Base-by-base conservation (phyloP, 2,888 invertebrate genomes). In the Eudiplozoon nipponicum region DNA sequence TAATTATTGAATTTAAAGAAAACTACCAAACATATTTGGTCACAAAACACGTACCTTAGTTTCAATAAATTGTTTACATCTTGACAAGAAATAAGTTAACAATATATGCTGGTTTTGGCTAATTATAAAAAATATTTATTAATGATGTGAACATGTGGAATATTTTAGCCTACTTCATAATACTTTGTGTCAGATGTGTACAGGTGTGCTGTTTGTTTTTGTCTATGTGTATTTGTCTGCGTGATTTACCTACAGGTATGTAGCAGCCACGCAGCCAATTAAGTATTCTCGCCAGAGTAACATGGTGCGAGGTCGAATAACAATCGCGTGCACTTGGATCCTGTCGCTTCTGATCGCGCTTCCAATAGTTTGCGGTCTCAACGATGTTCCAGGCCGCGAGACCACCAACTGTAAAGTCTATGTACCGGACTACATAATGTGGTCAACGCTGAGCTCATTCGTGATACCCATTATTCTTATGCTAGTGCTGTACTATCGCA, bases 201-300 rank as follows among this genome's bases (percentile, higher is more conserved):
- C n/a, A n/a, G n/a, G n/a, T n/a, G n/a, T n/a, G n/a, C n/a, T n/a
- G n/a, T n/a, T 26, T 26, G n/a, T 31, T 4, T 18, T 15, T 19
- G 13, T 5, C 9, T 26, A 26, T 9, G 9, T 7, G 1, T 11
- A 4, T 13, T 39, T n/a, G 7, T 7, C 13, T 18, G 2, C 3
- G 26, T 11, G 19, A n/a, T 28, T 20, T 15, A 33, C 11, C 19
- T 44, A 7, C 52, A 90, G 90, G 67, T 94, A 81, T 61, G 84
- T 90, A 52, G 94, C 94, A 47, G 90, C 94, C 49, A 90, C 86
- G 34, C 75, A 78, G 59, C 94, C 94, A 52, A 86, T 94, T 58
- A 80, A 86, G 61, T 94, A 94, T 65, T 81, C 86, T 44, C 80
- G 81, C 56, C 84, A 86, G 67, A 80, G 81, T 66, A 86, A 80